phyloP scores from a whole-genome alignment of 2,888 invertebrate species.

The Drosophila falleni region DNA sequence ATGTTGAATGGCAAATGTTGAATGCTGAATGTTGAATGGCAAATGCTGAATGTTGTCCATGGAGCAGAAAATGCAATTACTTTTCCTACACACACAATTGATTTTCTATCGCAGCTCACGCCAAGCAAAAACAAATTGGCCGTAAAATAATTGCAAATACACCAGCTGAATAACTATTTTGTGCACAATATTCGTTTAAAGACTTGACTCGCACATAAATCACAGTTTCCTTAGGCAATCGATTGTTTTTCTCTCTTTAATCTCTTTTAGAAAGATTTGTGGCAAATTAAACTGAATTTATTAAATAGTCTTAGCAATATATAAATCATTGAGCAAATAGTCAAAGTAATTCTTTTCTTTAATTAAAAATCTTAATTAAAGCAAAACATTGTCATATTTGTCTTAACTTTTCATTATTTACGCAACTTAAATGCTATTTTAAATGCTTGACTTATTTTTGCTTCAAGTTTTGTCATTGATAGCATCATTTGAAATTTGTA shows the following conservation, averaged over 20 bases:
- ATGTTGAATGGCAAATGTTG: too few relatives aligned
- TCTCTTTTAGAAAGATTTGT: not conserved
- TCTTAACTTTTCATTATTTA: constrained; percentile 1
- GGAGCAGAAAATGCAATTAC: constrained; percentile 64
- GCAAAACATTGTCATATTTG: constrained; percentile 2
- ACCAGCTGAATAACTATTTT: constrained; percentile 54
- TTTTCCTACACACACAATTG: constrained; percentile 67
- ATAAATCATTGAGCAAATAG: constrained; percentile 6
- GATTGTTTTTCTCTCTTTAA: constrained; percentile 16
- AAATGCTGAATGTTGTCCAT: constrained; percentile 2
- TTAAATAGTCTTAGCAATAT: constrained; percentile 2
- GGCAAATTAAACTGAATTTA: constrained; percentile 24
- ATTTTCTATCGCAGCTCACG: constrained; percentile 62
- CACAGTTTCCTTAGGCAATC: constrained; percentile 46
- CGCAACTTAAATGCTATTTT: not conserved
- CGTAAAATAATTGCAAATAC: constrained; percentile 78
- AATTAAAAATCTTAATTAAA: constrained; percentile 7
- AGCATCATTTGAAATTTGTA: not conserved
- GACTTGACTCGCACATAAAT: constrained; percentile 51
- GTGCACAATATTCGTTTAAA: constrained; percentile 26
- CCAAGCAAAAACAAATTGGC: constrained; percentile 70
- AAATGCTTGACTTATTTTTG: not conserved
- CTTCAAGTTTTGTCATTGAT: not conserved
- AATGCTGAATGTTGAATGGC: not conserved
- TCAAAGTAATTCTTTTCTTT: not conserved